Base-by-base conservation (phyloP, 2,888 invertebrate species). In the Latrodectus hesperus region DNA sequence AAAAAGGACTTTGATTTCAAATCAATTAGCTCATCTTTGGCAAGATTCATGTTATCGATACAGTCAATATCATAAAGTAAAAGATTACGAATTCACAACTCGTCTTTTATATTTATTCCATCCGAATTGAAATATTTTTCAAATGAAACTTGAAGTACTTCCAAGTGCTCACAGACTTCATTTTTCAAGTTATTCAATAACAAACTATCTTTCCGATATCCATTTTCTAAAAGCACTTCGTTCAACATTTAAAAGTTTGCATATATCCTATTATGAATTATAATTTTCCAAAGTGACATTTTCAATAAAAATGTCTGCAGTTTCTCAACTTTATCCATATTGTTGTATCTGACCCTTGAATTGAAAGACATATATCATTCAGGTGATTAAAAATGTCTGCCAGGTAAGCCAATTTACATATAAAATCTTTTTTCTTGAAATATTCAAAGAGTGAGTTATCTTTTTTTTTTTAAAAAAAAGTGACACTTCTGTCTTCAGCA, bases 361-460 rank as follows among this genome's bases (percentile, higher is more conserved):
- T 82, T 82, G 75, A 82, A 82, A 82, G 75, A 82, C 75, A 70
- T 75, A 75, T 82, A 82, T 82, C 82, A 70, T 82, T 82, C 82
- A 82, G 75, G 82, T 82, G 82, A 68, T 82, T 82, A 82, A 82
- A 82, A 82, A 82, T 82, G 75, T 82, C 82, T 82, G 75, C 82
- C 82, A 75, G 82, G 75, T 82, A 82, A 82, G 82, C 82, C 82
- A 82, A 82, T 82, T 82, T 82, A 82, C 82, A 82, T 82, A 82
- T 82, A 82, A 82, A 82, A 82, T 82, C 55, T 83, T 83, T 83
- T 75, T 83, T 83, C 70, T 83, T 83, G 82, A 83, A 83, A 83
- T 83, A 83, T 75, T 83, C 82, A 60, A 83, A 83, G 75, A 76
- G 82, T 70, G 82, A 75, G 82, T 83, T 83, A 83, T 70, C 75